phyloP scores from a whole-genome alignment of 2,113 vertebrate species.

The Gulo gulo region DNA sequence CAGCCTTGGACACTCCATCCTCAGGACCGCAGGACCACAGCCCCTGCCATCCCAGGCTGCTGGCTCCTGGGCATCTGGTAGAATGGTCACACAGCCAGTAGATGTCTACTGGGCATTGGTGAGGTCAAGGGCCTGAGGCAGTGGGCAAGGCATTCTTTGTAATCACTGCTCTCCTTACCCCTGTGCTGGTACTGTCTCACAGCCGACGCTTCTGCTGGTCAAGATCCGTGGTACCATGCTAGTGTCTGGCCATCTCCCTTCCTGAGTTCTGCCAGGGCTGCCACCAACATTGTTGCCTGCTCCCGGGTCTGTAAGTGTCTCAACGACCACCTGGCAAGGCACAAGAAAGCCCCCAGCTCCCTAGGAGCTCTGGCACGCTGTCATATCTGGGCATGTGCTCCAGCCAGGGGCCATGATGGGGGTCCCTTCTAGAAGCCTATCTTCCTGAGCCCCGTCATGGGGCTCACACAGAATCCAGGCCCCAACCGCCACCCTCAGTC shows the following conservation, averaged over 20 bases:
- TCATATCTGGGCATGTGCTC: neutral
- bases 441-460: neutral
- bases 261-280: slow-evolving; percentile 88
- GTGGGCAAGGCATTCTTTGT: slow-evolving; percentile 89
- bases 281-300: slow-evolving; percentile 88
- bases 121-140: slow-evolving; percentile 88
- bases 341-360: slow-evolving; percentile 87
- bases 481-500: no score
- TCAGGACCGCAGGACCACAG: slow-evolving; percentile 82
- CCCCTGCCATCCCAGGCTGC: slow-evolving; percentile 85
- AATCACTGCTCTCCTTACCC: slow-evolving; percentile 88
- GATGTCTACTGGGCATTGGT: slow-evolving; percentile 87
- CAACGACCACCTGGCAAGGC: slow-evolving; percentile 89
- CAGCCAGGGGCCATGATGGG: neutral
- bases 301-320: slow-evolving; percentile 89
- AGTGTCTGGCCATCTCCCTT: slow-evolving; percentile 87
- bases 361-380: slow-evolving; percentile 84
- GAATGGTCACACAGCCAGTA: slow-evolving; percentile 88
- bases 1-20: slow-evolving; percentile 89
- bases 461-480: neutral
- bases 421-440: neutral
- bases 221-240: slow-evolving; percentile 86
- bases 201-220: slow-evolving; percentile 88
- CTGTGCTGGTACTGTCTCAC: slow-evolving; percentile 87
- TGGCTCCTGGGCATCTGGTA: slow-evolving; percentile 89